phyloP scores from a whole-genome alignment of 1,140 invertebrate genomes.

The Orchestia grillus region DNA sequence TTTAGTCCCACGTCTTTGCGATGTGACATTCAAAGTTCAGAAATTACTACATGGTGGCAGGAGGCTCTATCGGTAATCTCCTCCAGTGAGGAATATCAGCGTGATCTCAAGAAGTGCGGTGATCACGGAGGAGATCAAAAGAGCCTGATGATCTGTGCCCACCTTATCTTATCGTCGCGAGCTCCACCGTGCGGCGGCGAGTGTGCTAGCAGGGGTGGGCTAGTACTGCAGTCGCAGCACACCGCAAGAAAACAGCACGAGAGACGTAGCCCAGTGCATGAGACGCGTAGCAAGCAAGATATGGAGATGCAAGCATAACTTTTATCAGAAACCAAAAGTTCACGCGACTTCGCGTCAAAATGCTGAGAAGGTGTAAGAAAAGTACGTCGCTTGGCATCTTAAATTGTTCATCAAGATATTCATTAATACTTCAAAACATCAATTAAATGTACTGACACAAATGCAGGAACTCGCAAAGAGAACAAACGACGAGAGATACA shows the following conservation, averaged over 20 bases:
- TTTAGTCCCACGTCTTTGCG: background rate
- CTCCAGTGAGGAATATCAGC: background rate
- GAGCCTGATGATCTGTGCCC: background rate
- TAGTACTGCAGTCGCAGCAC: background rate
- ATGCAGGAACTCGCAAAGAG: background rate
- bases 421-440: background rate
- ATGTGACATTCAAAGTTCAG: background rate
- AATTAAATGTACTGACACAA: background rate
- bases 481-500: background rate
- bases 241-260: background rate
- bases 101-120: background rate
- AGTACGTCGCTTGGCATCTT: background rate
- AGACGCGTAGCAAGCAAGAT: background rate
- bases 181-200: background rate
- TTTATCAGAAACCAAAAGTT: no score
- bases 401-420: background rate
- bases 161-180: background rate
- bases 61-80: background rate
- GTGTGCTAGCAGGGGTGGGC: background rate
- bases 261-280: background rate
- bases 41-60: background rate
- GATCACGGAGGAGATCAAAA: background rate
- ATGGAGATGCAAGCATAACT: background rate
- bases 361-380: background rate
- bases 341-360: background rate